Percentiles rank a stretch among this genome's conserved stretches.
These are phyloP conservation scores for Drosophila robusta DNA, from an alignment of 2,888 invertebrate genomes.

Conservation along the genomic window DNA sequence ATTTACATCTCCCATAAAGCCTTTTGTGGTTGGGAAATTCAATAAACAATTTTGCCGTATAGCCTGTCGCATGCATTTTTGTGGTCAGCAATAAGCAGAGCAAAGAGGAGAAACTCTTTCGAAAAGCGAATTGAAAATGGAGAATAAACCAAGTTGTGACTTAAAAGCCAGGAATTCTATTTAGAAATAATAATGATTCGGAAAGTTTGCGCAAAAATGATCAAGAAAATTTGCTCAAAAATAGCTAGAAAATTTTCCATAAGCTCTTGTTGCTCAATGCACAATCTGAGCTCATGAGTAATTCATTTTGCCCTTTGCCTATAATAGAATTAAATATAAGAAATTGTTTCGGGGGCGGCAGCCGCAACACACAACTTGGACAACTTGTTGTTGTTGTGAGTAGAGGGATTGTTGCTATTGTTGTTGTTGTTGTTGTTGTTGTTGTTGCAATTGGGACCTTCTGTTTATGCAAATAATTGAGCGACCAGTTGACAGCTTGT, in stretches of 20 bases:
- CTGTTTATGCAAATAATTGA: slow-evolving; percentile 61
- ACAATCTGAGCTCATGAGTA: slow-evolving; percentile 31
- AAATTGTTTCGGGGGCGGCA: slow-evolving; percentile 8
- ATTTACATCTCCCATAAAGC: slow-evolving; percentile 21
- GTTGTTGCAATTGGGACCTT: slow-evolving; percentile 7
- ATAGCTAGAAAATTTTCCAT: not conserved
- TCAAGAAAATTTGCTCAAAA: not conserved
- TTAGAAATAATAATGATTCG: not conserved
- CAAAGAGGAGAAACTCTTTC: not conserved
- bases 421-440: slow-evolving; percentile 3
- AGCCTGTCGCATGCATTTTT: slow-evolving; percentile 14
- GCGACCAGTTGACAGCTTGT: slow-evolving; percentile 46
- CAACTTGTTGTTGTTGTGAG: slow-evolving; percentile 14
- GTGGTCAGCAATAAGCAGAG: slow-evolving; percentile 4
- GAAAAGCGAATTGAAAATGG: not conserved
- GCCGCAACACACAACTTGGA: slow-evolving; percentile 31
- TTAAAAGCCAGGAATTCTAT: not conserved
- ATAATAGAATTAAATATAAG: slow-evolving; percentile 36
- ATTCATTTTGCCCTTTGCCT: slow-evolving; percentile 39
- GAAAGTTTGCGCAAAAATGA: not conserved
- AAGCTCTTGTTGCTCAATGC: slow-evolving; percentile 14
- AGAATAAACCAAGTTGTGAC: not conserved
- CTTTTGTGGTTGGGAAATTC: slow-evolving; percentile 17
- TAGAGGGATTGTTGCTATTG: not conserved
- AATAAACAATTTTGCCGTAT: slow-evolving; percentile 1